Evolutionary conservation across 2,888 invertebrate species (phyloP).

Genomic region (Epistrophe eligans): DNA sequence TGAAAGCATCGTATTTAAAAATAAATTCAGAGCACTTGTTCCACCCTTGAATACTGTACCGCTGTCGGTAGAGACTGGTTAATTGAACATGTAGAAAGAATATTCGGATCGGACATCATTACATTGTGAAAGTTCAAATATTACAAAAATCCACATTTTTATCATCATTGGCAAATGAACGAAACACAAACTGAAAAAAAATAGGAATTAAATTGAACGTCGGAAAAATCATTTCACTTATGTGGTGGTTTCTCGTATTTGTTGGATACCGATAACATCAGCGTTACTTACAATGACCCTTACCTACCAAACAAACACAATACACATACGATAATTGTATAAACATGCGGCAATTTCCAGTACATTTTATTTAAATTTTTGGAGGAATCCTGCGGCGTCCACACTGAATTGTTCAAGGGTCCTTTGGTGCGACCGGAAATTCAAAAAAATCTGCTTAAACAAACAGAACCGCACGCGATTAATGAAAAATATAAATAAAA

Average conservation of each 20-base stretch:
- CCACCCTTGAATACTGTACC: constrained; percentile 36
- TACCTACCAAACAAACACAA: constrained; percentile 20
- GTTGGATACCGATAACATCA: constrained; percentile 59
- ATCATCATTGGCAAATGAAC: constrained; percentile 49
- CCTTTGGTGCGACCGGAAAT: constrained; percentile 50
- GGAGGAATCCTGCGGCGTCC: constrained; percentile 49
- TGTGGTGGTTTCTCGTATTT: constrained; percentile 62
- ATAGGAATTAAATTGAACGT: constrained; percentile 58
- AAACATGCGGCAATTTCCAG: constrained; percentile 70
- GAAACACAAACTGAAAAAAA: constrained; percentile 36
- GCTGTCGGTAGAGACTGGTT: not conserved
- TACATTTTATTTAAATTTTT: constrained; percentile 73
- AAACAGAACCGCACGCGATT: constrained; percentile 70
- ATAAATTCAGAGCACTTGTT: constrained; percentile 60
- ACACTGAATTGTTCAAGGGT: constrained; percentile 53
- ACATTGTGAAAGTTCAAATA: constrained; percentile 60
- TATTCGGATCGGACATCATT: constrained; percentile 67
- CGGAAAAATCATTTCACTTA: constrained; percentile 56
- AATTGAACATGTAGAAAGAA: not conserved
- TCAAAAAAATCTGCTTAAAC: constrained; percentile 63
- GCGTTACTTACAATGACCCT: constrained; percentile 41
- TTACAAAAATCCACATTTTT: constrained; percentile 47
- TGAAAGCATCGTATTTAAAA: constrained; percentile 60
- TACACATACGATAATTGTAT: constrained; percentile 44
- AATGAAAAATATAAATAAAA: constrained; percentile 54